phyloP scores from a whole-genome alignment of 2,888 invertebrate genomes.

The Sceliomorpha sp. region DNA sequence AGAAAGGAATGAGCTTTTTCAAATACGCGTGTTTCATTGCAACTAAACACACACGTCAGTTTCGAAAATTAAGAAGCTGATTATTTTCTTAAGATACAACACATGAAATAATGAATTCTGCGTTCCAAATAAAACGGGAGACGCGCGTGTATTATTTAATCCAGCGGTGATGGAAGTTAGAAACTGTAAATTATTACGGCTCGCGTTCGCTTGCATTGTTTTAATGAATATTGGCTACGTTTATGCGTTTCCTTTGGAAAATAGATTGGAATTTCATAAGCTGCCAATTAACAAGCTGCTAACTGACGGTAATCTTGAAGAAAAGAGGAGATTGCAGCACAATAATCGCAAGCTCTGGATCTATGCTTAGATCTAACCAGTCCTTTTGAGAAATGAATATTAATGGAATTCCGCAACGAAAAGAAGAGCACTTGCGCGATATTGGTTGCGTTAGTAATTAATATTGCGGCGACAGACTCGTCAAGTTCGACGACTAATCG shows the following conservation, averaged over 20 bases:
- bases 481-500: conserved; percentile 7
- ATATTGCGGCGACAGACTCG: conserved; percentile 9
- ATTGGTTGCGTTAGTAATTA: conserved; percentile 16
- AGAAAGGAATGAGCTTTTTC: too few species aligned
- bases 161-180: too few species aligned
- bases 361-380: conserved; percentile 22
- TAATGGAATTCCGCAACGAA: conserved; percentile 19
- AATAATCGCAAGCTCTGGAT: conserved; percentile 5
- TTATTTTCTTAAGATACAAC: too few species aligned
- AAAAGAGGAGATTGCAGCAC: conserved; percentile 20
- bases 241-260: conserved; percentile 27
- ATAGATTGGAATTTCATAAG: conserved; percentile 25
- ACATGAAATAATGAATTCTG: too few species aligned
- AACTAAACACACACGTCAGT: too few species aligned
- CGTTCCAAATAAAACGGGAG: too few species aligned
- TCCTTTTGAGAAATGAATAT: conserved; percentile 27
- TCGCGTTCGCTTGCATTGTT: too few species aligned
- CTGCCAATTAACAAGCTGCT: conserved; percentile 29
- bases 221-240: too few species aligned
- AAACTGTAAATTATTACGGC: too few species aligned
- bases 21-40: too few species aligned
- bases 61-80: too few species aligned
- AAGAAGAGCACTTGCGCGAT: conserved; percentile 15
- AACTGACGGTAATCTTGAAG: conserved; percentile 27
- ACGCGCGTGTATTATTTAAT: too few species aligned